phyloP scores from a whole-genome alignment of 2,797 vertebrate genomes.

The Rhabdophis nuchalis region DNA sequence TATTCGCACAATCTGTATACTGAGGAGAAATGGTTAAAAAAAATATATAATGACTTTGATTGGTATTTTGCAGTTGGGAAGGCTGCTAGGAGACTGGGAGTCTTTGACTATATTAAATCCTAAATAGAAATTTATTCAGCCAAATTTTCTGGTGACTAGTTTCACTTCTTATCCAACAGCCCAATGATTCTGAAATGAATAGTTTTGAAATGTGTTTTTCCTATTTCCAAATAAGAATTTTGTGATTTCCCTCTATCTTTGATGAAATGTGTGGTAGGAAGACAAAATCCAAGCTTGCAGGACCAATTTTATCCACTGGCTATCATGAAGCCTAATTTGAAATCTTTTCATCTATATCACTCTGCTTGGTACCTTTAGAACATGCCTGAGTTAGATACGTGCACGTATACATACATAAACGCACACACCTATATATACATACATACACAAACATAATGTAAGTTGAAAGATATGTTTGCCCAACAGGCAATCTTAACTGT shows the following conservation, averaged over 20 bases:
- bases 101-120: neutral
- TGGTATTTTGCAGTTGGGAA: neutral
- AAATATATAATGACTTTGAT: neutral
- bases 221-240: neutral
- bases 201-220: neutral
- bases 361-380: neutral
- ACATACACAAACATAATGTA: neutral
- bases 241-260: neutral
- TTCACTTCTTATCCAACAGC: neutral
- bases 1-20: neutral
- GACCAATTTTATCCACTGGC: neutral
- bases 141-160: neutral
- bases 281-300: neutral
- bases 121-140: neutral
- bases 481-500: neutral
- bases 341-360: neutral
- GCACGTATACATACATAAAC: neutral
- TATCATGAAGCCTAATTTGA: neutral
- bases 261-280: neutral
- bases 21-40: neutral
- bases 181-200: neutral
- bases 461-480: accelerated
- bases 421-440: neutral
- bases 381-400: neutral
- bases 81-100: neutral